Base-by-base conservation (phyloP, 2,797 vertebrate species). In the Bradypodion pumilum region DNA sequence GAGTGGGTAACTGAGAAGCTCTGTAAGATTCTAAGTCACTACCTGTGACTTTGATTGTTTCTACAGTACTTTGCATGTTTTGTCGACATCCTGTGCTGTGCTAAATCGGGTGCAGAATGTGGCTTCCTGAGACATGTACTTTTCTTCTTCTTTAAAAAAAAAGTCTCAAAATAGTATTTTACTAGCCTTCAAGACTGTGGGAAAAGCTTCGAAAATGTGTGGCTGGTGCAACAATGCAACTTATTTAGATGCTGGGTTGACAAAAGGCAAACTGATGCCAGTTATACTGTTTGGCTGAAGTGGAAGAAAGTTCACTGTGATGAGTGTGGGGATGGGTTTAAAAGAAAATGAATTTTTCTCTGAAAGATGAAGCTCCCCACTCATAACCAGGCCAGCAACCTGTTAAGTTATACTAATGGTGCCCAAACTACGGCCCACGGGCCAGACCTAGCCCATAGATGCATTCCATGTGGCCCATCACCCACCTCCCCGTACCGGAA, bases 51-150 rank as follows among this genome's bases (percentile, higher is more conserved):
- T 6, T 37, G 46, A 46, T 37, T 59, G 32, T 9, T 13, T 35
- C n/a, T n/a, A n/a, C n/a, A n/a, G 32, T 60, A 12, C 68, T 81
- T 76, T 23, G 7, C 62, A 81, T 76, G 42, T 81, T 60, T n/a
- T 65, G 19, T 81, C 16, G n/a, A 81, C 65, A 81, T 81, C 63
- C n/a, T 23, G 73, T 46, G 10, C 63, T 69, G 40, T 81, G 73
- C 63, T 85, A 75, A 81, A 81, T 85, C 27, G 15, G 65, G 23
- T 9, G 6, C 19, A 74, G 70, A 68, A 44, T 68, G 77, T 66
- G 83, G 29, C 46, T 80, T 85, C 49, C 78, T 68, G 77, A 85
- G 62, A 74, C 9, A 21, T 7, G 37, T 25, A 21, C 49, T 81
- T 10, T 27, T 35, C 46, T 16, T 13, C 52, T 63, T 79, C 15